Base-by-base conservation (phyloP, 1,140 invertebrate genomes). In the Ctenoplectra terminalis region DNA sequence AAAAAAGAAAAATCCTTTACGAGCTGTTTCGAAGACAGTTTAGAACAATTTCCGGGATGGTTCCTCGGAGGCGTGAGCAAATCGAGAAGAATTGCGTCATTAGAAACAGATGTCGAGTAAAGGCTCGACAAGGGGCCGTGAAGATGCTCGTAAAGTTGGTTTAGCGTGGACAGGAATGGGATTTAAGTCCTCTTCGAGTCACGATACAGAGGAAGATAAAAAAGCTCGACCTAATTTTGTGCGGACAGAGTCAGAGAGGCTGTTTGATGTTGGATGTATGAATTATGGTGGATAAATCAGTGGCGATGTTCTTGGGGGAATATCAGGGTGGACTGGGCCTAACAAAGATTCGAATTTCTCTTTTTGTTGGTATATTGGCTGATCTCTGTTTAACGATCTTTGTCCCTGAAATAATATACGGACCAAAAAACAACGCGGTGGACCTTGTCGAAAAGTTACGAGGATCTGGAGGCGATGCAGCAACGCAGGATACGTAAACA, bases 181-280 rank as follows among this genome's bases (percentile, higher is more conserved):
- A 67, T 67, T 63, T 37, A 40, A 70, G 46, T 37, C 15, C 23
- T 29, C n/a, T 8, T 2, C n/a, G 17, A 23, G 26, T 29, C 13
- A 17, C 31, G 34, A n/a, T 17, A 20, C 2, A 0, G 31, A 17
- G 31, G 23, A 54, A 31, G 37, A 34, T 72, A n/a, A 29, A 60
- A 79, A 84, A 84, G 54, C 52, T 31, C 66, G 82, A 84, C 83
- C 82, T 31, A 84, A 80, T 67, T 85, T 61, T 40, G 48, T 2
- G 15, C 54, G 37, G 23, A 20, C 11, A 23, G 37, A 46, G 40
- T 26, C 31, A 46, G 61, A 0, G 37, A 64, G 15, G 37, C 13
- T 23, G 31, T 37, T 63, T 63, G 9, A 40, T 40, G 23, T n/a
- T n/a, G 4, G 11, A 8, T n/a, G 60, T n/a, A n/a, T 37, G 60